Base-by-base conservation (phyloP, 2,888 invertebrate genomes). In the Alviniconcha strummeri region DNA sequence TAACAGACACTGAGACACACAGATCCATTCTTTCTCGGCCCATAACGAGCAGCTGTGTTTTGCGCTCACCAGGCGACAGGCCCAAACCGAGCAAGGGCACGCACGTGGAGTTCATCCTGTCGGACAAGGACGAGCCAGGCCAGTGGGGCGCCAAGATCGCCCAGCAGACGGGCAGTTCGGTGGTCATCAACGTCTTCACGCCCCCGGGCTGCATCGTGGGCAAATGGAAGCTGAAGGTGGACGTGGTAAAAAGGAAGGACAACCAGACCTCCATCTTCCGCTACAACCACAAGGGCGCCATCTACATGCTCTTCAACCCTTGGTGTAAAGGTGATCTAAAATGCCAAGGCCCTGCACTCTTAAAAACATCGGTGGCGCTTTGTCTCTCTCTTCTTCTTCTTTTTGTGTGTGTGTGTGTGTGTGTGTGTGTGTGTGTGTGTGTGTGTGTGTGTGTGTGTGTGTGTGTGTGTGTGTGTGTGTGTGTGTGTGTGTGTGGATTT, bases 271-370 rank as follows among this genome's bases (percentile, higher is more conserved):
- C 77, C 11, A 82, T 89, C 8, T 88, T 81, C 74, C 85, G 88
- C 83, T 88, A 88, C 78, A 85, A 60, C 19, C 88, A 90, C 71
- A 81, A 85, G 84, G 95, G 96, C 81, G 96, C 83, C 6, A 95
- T 98, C 87, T 97, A 96, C 91, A 94, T 98, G 1, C 95, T 98
- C 4, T 98, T 97, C 92, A 98, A 98, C 94, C 97, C 98, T 0
- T 98, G 98, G 98, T 96, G 97, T 92, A 95, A 96, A 94, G 96
- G 97, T 97, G 36, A 36, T 36, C 36, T 36, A 36, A 36, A 36
- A 3, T 36, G 36, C 36, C 36, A 36, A 36, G 36, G 36, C 36
- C 36, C 36, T 36, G 36, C 36, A 36, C 36, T 36, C 36, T 36
- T 36, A 36, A 3, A 36, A 36, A 36, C 3, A 36, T 36, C 36